A percentile compares a stretch with the other conserved stretches of the same genome.
phyloP scores from a whole-genome alignment of 2,113 vertebrate species.

The Ariopsis seemanni region DNA sequence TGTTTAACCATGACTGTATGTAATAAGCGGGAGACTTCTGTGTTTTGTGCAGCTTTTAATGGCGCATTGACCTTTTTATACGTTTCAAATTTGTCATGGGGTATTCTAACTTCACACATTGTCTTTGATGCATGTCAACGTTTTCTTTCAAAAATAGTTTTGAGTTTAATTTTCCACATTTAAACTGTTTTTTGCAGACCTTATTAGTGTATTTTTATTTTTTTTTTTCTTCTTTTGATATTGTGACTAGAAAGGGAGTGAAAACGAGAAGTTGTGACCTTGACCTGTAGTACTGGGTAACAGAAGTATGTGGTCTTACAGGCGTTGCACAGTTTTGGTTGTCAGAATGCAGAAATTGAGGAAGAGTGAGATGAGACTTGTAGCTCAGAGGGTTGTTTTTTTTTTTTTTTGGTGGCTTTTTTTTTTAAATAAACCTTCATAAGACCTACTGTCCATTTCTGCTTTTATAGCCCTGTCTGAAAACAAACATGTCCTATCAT shows the following conservation, averaged over 20 bases:
- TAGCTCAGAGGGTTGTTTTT: not conserved
- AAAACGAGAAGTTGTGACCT: not conserved
- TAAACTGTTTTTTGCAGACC: not conserved
- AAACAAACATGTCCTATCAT: not conserved
- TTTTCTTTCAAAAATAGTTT: not conserved
- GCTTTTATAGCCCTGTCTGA: not conserved
- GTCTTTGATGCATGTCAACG: not conserved
- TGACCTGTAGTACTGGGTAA: not conserved
- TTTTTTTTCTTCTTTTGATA: not conserved
- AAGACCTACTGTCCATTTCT: not conserved
- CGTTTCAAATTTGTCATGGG: not conserved
- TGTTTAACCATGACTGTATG: not conserved
- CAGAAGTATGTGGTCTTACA: not conserved
- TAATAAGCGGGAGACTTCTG: not conserved
- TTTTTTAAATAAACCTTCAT: not conserved
- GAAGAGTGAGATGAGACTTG: not conserved
- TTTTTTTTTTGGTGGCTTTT: not conserved
- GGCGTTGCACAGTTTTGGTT: not conserved
- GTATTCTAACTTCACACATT: not conserved
- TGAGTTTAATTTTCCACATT: not conserved
- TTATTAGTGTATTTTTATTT: not conserved
- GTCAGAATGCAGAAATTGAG: not conserved
- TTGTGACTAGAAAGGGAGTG: not conserved
- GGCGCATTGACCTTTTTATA: not conserved
- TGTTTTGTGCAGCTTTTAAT: not conserved